phyloP scores from a whole-genome alignment of 2,888 invertebrate species.

The Pheosia tremula region DNA sequence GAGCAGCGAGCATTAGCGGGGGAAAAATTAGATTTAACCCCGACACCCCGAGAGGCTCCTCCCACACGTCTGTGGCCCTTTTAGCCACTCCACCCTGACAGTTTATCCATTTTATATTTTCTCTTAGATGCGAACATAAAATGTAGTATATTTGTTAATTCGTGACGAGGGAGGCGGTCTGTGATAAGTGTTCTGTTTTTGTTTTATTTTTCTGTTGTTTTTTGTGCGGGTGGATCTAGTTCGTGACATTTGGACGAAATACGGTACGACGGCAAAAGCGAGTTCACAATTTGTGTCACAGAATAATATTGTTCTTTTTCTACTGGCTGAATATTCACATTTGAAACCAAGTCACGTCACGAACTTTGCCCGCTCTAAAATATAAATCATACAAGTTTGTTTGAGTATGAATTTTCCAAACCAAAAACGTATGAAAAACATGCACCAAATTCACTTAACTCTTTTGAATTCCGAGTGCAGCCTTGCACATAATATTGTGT shows the following conservation, averaged over 20 bases:
- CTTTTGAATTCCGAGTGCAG: background rate
- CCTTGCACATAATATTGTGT: constrained; percentile 1
- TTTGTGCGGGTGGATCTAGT: background rate
- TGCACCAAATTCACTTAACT: background rate
- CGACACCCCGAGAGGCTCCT: constrained; percentile 63
- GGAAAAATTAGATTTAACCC: constrained; percentile 80
- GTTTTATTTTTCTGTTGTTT: constrained; percentile 26
- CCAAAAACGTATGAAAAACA: background rate
- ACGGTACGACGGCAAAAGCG: no score
- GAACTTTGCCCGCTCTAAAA: constrained; percentile 1
- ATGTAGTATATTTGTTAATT: constrained; percentile 63
- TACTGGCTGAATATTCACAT: background rate
- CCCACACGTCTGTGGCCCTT: constrained; percentile 60
- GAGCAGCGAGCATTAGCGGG: constrained; percentile 71
- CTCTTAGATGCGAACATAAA: constrained; percentile 50
- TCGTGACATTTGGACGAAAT: no score
- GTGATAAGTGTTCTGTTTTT: constrained; percentile 29
- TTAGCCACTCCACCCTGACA: constrained; percentile 58
- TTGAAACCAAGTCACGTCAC: background rate
- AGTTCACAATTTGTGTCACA: no score
- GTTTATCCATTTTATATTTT: constrained; percentile 71
- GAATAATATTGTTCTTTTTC: no score
- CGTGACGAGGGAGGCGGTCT: constrained; percentile 43
- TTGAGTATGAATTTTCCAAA: background rate
- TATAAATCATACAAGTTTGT: background rate